Evolutionary conservation across 2,797 vertebrate genomes (phyloP), one percentile per base, ranked within the genome.

Genomic region (Sebastes flavidus): DNA sequence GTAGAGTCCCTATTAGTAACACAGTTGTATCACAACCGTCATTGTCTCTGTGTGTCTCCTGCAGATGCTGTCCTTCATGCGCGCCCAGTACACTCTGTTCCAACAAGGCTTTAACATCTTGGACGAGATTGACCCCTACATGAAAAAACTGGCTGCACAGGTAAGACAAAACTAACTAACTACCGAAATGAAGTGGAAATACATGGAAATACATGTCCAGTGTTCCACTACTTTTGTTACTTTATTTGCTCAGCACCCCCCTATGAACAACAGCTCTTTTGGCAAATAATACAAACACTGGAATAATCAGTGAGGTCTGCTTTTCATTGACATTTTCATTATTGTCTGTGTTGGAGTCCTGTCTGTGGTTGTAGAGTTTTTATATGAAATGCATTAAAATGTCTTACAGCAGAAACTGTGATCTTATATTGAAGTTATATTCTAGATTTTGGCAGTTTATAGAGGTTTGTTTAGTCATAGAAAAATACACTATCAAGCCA

Each of bases 31-130:
- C 1, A 46, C 8, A 18, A 7, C 38, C 30, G 4, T 62, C 18
- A 4, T 25, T 76, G 29, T 56, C 8, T 42, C 34, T 1, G 5
- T 56, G 14, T 82, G 46, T 78, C 56, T 81, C 73, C 52, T 73
- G 52, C 95, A 99, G 99, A 99, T 99, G 97, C 90, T 99, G 91
- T 99, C 98, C 70, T 99, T 99, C 94, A 99, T 99, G 99, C 97
- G 97, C 0, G 98, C 99, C 60, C 98, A 99, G 94, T 96, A 97
- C 90, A 96, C 96, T 14, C 96, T 99, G 72, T 99, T 99, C 94
- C 97, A 98, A 83, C 98, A 99, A 92, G 98, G 99, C 56, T 98
- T 97, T 87, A 95, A 96, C 91, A 97, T 99, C 66, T 91, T 99
- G 79, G 97, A 99, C 12, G 96, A 98, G 89, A 96, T 99, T 8